phyloP scores from a whole-genome alignment of 2,113 vertebrate species.

The Xenotilapia longispinis region DNA sequence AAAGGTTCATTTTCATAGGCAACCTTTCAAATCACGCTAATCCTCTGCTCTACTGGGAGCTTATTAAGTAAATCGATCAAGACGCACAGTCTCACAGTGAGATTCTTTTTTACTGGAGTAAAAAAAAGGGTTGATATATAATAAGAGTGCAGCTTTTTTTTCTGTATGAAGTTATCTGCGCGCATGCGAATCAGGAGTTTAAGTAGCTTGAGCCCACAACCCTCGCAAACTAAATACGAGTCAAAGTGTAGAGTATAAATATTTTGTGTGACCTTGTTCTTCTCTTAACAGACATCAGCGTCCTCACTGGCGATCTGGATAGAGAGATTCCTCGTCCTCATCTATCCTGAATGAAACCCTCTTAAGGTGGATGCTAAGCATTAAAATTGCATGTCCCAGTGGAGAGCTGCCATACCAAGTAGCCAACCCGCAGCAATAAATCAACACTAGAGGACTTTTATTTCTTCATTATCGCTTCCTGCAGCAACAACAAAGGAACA shows the following conservation, averaged over 20 bases:
- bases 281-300: conserved; percentile 21
- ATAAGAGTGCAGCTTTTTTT: not conserved
- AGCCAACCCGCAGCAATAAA: conserved; percentile 28
- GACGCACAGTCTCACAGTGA: not conserved
- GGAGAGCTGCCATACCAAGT: not conserved
- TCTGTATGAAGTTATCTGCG: not conserved
- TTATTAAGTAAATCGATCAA: not conserved
- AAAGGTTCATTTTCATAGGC: not conserved
- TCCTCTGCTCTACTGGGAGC: not conserved
- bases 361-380: conserved; percentile 5
- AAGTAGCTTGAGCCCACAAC: not conserved
- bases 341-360: conserved; percentile 8
- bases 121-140: not conserved
- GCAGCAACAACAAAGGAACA: conserved; percentile 4
- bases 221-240: not conserved
- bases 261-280: conserved; percentile 39
- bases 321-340: not conserved
- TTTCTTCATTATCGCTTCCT: conserved; percentile 47
- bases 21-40: not conserved
- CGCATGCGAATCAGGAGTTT: not conserved
- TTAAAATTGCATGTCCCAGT: conserved; percentile 48
- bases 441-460: conserved; percentile 40
- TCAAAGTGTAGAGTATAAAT: not conserved
- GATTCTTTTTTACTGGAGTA: not conserved
- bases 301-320: not conserved